A percentile compares a stretch with the other conserved stretches of the same genome.
Conservation (phyloP, 2,113 vertebrate species). For the Percina caprodes region DNA sequence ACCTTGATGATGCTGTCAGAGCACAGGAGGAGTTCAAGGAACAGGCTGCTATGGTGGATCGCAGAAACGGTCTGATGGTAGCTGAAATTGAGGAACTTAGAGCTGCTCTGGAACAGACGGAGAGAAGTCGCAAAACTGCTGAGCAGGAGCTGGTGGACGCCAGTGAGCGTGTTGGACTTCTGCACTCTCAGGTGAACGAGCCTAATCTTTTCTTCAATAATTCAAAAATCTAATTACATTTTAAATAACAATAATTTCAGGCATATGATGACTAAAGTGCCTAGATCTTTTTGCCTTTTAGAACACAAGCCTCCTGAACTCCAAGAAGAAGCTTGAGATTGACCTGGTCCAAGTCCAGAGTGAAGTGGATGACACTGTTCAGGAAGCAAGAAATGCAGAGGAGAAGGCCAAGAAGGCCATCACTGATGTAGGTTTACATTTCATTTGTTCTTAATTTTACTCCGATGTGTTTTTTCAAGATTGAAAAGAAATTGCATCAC, state of each 20-base stretch:
- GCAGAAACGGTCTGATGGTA: conserved; percentile 85
- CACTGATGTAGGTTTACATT: too few species aligned
- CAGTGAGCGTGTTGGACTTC: conserved; percentile 85
- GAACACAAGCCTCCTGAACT: conserved; percentile 77
- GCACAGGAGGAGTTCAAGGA: conserved; percentile 88
- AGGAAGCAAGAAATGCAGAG: too few species aligned
- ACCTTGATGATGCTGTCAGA: conserved; percentile 87
- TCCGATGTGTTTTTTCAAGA: too few species aligned
- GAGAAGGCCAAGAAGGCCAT: too few species aligned
- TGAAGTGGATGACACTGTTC: conserved; percentile 28
- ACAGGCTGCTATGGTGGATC: conserved; percentile 87
- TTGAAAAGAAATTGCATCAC: too few species aligned
- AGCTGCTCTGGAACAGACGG: conserved; percentile 87
- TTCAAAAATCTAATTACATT: not conserved
- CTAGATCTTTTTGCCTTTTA: conserved; percentile 3
- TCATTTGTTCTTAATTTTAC: not conserved
- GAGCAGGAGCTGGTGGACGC: conserved; percentile 87
- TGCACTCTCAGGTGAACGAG: conserved; percentile 87
- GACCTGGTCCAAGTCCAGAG: conserved; percentile 77
- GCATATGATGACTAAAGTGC: not conserved
- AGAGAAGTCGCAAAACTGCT: conserved; percentile 85
- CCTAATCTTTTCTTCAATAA: not conserved
- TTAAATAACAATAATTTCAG: not conserved
- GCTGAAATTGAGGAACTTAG: conserved; percentile 87
- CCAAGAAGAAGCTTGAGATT: conserved; percentile 78